These are phyloP conservation scores for Phoxinus dragarum DNA, from an alignment of 2,797 vertebrate species.

Conservation along the genomic window DNA sequence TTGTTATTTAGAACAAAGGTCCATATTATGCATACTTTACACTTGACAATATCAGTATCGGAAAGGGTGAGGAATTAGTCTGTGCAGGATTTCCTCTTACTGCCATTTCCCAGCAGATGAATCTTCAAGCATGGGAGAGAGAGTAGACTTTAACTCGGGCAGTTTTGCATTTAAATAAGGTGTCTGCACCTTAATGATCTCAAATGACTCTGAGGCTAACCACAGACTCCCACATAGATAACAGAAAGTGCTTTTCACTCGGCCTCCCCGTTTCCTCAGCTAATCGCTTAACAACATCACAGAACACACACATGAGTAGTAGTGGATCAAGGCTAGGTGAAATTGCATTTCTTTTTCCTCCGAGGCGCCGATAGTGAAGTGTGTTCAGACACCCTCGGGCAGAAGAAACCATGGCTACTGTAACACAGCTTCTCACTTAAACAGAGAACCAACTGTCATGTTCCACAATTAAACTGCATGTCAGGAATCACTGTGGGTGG, in stretches of 20 bases:
- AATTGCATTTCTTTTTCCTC: constrained; percentile 38
- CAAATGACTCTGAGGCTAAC: constrained; percentile 39
- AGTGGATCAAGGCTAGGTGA: constrained; percentile 47
- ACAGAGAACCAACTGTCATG: constrained; percentile 24
- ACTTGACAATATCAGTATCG: background rate
- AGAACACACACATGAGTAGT: constrained; percentile 14
- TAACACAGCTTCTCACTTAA: constrained; percentile 23
- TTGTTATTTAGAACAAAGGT: background rate
- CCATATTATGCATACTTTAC: background rate
- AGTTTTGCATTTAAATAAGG: constrained; percentile 47
- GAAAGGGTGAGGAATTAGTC: background rate
- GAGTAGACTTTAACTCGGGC: constrained; percentile 15
- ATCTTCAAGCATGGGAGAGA: constrained; percentile 25
- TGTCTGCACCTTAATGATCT: constrained; percentile 44
- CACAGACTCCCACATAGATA: constrained; percentile 41
- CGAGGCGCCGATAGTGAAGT: constrained; percentile 22
- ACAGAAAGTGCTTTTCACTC: constrained; percentile 16
- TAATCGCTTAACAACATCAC: constrained; percentile 43
- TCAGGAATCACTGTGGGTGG: constrained; percentile 19
- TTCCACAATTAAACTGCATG: constrained; percentile 30
- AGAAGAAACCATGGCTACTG: constrained; percentile 23
- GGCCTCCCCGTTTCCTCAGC: constrained; percentile 21
- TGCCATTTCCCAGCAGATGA: constrained; percentile 12
- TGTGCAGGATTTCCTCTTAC: background rate
- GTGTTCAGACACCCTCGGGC: constrained; percentile 24